Evolutionary conservation across 2,888 invertebrate genomes (phyloP), one percentile per base, ranked within the genome.

Genomic region (Stenodema calcarata): DNA sequence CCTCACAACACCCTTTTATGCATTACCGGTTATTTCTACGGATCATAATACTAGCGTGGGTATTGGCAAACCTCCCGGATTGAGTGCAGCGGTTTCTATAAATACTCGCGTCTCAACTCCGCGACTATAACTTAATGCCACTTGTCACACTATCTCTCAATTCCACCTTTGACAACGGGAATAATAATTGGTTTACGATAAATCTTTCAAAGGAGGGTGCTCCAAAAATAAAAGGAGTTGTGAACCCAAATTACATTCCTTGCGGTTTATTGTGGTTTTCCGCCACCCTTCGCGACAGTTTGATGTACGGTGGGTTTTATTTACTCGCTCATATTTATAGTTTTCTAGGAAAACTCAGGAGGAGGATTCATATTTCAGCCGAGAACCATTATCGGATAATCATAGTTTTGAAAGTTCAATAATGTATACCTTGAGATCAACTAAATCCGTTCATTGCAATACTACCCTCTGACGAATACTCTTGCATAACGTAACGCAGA

Each of bases 71-170:
- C 47, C 69, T 82, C 82, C 82, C 82, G 82, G 82, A 35, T 62
- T 82, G 27, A 35, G 82, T 82, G 82, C 82, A 82, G 23, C 69
- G 35, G 42, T 70, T 35, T 82, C 62, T 82, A 82, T 82, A 82
- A 42, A 82, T 82, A 82, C 18, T 18, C 44, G 35, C 27, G 80
- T 50, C 54, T 80, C 50, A 50, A 80, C 50, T 30, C 50, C 80
- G 69, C 69, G 73, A 41, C 82, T 70, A 70, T 82, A 82, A 82
- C 82, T 82, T 82, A 82, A 82, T 70, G 70, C 82, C 82, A 35
- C 62, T 82, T 82, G 82, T 82, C 82, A 80, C 80, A 80, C 54
- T 50, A 80, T 80, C 80, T 80, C 80, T 80, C 80, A 80, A 80
- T 80, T 35, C 80, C 50, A 54, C 54, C 80, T 80, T 54, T 80